Percentiles rank a stretch among this genome's conserved stretches.
Conservation (phyloP, 2,888 invertebrate genomes). For the Eupithecia insigniata region DNA sequence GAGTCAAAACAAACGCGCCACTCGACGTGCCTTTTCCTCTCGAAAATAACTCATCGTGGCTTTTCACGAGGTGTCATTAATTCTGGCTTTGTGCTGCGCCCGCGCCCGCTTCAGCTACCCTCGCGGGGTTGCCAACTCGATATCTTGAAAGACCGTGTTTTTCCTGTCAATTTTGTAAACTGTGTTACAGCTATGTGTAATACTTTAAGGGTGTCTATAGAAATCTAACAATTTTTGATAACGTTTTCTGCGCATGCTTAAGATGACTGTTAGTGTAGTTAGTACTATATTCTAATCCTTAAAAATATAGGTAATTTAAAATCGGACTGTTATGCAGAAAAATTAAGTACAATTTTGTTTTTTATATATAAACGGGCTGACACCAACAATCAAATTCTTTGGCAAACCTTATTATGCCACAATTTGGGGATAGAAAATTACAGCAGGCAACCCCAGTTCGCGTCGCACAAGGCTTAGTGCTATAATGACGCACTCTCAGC, state of each 20-base stretch:
- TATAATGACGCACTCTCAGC: conserved; percentile 70
- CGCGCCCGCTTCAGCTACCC: conserved; percentile 48
- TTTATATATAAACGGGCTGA: not conserved
- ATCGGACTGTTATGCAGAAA: not conserved
- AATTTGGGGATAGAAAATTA: conserved; percentile 1
- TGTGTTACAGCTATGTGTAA: not conserved
- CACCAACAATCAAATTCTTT: not conserved
- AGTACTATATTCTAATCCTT: too few relatives aligned
- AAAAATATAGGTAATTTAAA: not conserved
- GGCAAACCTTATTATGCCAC: not conserved
- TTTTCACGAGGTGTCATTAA: conserved; percentile 82
- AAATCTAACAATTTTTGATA: not conserved
- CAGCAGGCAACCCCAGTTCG: conserved; percentile 41
- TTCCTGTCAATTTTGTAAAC: not conserved
- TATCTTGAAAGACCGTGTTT: not conserved
- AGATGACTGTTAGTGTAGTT: not conserved
- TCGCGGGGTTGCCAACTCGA: conserved; percentile 41
- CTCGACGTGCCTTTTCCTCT: conserved; percentile 79
- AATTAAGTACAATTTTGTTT: not conserved
- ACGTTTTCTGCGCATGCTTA: not conserved
- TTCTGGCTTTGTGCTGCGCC: conserved; percentile 68
- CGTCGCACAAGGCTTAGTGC: conserved; percentile 59
- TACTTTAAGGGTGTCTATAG: too few relatives aligned
- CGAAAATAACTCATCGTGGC: conserved; percentile 83
- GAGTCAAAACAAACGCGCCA: conserved; percentile 70